A percentile compares a stretch with the other conserved stretches of the same genome.
Evolutionary conservation across 2,797 vertebrate genomes (phyloP).

Genomic region (Halcyon smyrnensis): DNA sequence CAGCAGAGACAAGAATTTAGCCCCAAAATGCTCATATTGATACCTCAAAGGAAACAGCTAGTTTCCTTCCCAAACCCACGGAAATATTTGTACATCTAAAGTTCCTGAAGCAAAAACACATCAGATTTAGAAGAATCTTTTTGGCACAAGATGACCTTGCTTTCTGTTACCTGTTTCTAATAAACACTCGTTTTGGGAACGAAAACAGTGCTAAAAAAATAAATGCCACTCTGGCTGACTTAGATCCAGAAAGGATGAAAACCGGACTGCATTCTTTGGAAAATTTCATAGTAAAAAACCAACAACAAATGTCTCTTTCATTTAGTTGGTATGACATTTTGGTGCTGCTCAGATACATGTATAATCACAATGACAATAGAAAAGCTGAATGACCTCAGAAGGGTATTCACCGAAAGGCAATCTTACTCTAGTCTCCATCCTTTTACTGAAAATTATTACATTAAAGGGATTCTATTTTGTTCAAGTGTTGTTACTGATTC

Average conservation of each 20-base stretch:
- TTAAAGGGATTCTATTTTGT: neutral
- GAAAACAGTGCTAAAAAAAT: conserved; percentile 30
- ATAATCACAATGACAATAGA: neutral
- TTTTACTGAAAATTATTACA: neutral
- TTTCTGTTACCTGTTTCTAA: conserved; percentile 68
- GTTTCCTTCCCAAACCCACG: conserved; percentile 59
- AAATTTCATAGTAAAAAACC: conserved; percentile 22
- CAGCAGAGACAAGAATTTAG: conserved; percentile 49
- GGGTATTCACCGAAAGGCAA: neutral
- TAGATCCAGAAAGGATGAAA: conserved; percentile 25
- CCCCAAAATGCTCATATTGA: neutral
- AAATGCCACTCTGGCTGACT: conserved; percentile 1
- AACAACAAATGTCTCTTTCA: neutral
- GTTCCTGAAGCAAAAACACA: conserved; percentile 26
- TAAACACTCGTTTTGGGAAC: conserved; percentile 28
- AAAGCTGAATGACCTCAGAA: neutral
- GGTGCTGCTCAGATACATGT: neutral
- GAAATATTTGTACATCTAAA: conserved; percentile 43
- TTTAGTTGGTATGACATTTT: neutral
- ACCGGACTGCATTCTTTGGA: neutral
- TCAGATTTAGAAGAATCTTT: conserved; percentile 51
- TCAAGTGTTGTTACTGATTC: neutral
- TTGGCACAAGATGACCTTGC: conserved; percentile 3
- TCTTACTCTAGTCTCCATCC: neutral
- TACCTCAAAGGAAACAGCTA: conserved; percentile 46